Evolutionary conservation across 1,140 invertebrate genomes (phyloP).

Genomic region (Drosophila baimaii): DNA sequence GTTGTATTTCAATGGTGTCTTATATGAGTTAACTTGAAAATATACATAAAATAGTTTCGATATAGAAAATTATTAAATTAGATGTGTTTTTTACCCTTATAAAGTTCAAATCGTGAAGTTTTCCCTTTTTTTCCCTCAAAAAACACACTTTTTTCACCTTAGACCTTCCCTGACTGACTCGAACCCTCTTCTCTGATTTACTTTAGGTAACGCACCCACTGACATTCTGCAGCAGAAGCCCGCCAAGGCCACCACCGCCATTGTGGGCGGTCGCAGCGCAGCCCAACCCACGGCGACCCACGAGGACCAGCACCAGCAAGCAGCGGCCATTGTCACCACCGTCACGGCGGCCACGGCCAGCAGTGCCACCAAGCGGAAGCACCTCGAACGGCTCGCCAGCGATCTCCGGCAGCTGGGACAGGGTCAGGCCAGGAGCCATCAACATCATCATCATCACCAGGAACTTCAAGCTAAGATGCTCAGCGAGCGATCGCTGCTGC

Average conservation of each 20-base stretch:
- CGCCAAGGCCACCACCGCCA: slow-evolving; percentile 70
- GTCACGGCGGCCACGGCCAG: slow-evolving; percentile 35
- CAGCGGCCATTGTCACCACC: slow-evolving; percentile 45
- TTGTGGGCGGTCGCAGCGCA: slow-evolving; percentile 59
- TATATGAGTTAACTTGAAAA: neutral
- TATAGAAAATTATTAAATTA: no score
- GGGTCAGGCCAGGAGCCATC: slow-evolving; percentile 20
- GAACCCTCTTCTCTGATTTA: neutral
- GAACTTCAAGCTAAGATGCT: slow-evolving; percentile 67
- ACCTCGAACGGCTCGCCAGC: slow-evolving; percentile 60
- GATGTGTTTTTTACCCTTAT: no score
- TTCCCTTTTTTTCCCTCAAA: neutral
- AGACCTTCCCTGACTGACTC: neutral
- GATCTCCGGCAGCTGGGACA: slow-evolving; percentile 55
- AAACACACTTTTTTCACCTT: neutral
- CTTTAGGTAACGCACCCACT: slow-evolving; percentile 76
- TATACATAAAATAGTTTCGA: no score
- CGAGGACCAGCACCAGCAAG: slow-evolving; percentile 59
- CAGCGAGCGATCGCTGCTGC: slow-evolving; percentile 79
- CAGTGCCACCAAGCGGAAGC: slow-evolving; percentile 68
- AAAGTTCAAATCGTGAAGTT: no score
- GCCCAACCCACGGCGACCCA: slow-evolving; percentile 63
- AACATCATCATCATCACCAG: no score
- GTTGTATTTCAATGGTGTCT: slow-evolving; percentile 1
- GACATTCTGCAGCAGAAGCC: slow-evolving; percentile 78